These are phyloP conservation scores for Eretmocerus hayati DNA, from an alignment of 2,888 invertebrate genomes.

Conservation along the genomic window DNA sequence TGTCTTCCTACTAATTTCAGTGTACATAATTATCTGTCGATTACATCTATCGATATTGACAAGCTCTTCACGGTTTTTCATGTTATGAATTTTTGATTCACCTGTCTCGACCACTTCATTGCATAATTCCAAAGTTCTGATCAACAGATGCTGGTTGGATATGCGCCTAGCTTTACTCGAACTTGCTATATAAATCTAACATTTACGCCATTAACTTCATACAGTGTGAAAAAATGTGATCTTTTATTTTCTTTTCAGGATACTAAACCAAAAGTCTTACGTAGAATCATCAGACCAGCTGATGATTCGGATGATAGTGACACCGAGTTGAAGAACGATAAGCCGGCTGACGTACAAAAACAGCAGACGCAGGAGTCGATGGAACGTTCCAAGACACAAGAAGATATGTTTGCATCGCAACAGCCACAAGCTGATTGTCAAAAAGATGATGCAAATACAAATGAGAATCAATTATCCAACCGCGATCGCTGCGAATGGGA, in stretches of 20 bases:
- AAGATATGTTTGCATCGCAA: constrained; percentile 27
- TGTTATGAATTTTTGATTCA: too few species aligned
- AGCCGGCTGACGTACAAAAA: not conserved
- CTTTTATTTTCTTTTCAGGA: too few species aligned
- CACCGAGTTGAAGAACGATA: constrained; percentile 5
- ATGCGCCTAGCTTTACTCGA: too few species aligned
- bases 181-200: too few species aligned
- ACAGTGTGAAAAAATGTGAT: too few species aligned
- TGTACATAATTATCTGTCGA: constrained; percentile 3
- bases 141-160: too few species aligned
- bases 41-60: not conserved
- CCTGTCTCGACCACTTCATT: too few species aligned
- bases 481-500: constrained; percentile 10
- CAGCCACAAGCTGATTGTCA: constrained; percentile 19
- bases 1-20: too few species aligned
- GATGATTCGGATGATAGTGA: constrained; percentile 24
- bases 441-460: constrained; percentile 21
- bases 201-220: too few species aligned
- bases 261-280: constrained; percentile 24
- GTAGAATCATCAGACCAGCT: constrained; percentile 32
- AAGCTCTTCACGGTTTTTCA: too few species aligned
- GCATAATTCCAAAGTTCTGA: too few species aligned
- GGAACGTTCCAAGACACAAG: constrained; percentile 25
- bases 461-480: constrained; percentile 23
- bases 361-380: constrained; percentile 2